Base-by-base conservation (phyloP, 2,888 invertebrate species). In the Diabrotica balteata region DNA sequence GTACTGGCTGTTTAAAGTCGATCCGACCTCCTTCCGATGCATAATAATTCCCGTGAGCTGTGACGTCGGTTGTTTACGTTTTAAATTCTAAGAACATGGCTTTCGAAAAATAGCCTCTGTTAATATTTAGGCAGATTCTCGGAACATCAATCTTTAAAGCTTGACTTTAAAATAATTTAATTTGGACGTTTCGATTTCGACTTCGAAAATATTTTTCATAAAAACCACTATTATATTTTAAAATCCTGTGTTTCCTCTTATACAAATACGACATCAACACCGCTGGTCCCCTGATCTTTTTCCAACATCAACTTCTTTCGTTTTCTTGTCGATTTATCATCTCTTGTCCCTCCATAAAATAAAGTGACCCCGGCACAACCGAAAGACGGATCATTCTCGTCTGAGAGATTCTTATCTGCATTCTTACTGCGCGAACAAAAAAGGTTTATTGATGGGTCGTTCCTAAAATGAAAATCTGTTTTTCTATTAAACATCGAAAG, bases 391-490 rank as follows among this genome's bases (percentile, higher is more conserved):
- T 59, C 64, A 64, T 64, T 64, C 51, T 64, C 51, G 58, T 51
- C 58, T 64, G 51, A 58, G 8, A 58, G 64, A 64, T 58, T 59
- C 64, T 64, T 64, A 64, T 64, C 64, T 64, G 58, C 64, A 64
- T 64, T 64, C 58, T 64, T 45, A 59, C 45, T 55, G 58, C 11
- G 52, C 43, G 52, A 59, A 64, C 52, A 64, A 63, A 64, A 63
- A 64, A 64, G 52, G 64, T 64, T 59, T 59, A 59, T 64, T 64
- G 64, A 64, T 64, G 58, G 58, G 58, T 64, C 64, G 58, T 64
- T 59, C 10, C 52, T 64, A 58, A 63, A 63, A 63, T 63, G 63
- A 63, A 63, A 63, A 64, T 64, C 64, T 64, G 64, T 64, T 64
- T 64, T 64, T 64, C 64, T 64, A 58, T 64, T 58, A 59, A 64